Evolutionary conservation across 2,113 vertebrate genomes (phyloP).

Genomic region (Muntiacus muntjak): DNA sequence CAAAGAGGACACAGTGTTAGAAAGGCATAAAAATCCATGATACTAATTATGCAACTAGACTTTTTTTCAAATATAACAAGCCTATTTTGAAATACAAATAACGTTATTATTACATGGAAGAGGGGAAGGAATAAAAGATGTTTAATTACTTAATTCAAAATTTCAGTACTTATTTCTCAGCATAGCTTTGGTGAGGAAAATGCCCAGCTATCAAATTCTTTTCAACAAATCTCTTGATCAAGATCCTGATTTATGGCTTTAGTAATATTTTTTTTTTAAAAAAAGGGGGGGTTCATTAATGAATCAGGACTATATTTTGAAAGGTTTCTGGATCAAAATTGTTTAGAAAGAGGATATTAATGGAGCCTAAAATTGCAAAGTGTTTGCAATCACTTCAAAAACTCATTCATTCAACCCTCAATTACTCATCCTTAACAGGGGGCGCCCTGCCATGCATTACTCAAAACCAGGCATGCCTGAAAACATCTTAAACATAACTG

Average conservation of each 20-base stretch:
- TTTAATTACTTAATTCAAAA: slow-evolving; percentile 24
- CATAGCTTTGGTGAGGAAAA: slow-evolving; percentile 11
- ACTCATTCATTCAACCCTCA: slow-evolving; percentile 67
- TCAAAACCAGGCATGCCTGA: slow-evolving; percentile 74
- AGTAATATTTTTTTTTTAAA: not conserved
- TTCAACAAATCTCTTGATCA: slow-evolving; percentile 24
- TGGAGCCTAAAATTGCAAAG: slow-evolving; percentile 50
- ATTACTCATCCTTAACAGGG: slow-evolving; percentile 74
- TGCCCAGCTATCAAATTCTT: not conserved
- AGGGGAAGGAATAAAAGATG: not conserved
- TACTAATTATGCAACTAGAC: not conserved
- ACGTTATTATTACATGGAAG: not conserved
- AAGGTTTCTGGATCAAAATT: slow-evolving; percentile 47
- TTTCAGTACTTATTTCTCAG: slow-evolving; percentile 25
- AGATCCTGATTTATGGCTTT: not conserved
- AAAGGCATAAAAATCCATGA: slow-evolving; percentile 37
- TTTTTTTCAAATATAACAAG: not conserved
- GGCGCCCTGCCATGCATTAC: slow-evolving; percentile 70
- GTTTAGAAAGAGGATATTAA: slow-evolving; percentile 54
- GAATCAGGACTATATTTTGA: not conserved
- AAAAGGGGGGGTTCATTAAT: not conserved
- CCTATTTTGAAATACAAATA: slow-evolving; percentile 34
- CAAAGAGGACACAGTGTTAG: not conserved
- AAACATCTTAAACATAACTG: slow-evolving; percentile 72
- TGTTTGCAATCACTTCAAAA: slow-evolving; percentile 66